Conservation (phyloP, 2,113 vertebrate genomes). For the Butorides virescens region DNA sequence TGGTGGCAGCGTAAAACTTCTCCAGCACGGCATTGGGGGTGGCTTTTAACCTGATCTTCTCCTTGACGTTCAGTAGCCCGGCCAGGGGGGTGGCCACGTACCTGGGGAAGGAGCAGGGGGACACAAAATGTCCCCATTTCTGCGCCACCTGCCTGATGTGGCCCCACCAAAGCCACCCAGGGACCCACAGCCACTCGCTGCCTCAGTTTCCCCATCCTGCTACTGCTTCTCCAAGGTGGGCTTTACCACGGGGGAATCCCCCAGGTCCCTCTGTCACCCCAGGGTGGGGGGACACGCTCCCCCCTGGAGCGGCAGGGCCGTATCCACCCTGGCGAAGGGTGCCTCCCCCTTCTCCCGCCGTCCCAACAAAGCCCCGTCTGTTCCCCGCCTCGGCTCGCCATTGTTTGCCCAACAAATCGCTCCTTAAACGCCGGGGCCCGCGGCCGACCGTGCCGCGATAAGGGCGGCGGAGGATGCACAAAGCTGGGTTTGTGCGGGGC, state of each 20-base stretch:
- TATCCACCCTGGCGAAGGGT: rapidly evolving
- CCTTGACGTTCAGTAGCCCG: slow-evolving; percentile 84
- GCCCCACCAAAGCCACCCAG: neutral
- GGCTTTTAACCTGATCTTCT: slow-evolving; percentile 83
- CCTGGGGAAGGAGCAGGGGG: slow-evolving; percentile 5
- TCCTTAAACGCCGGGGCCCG: neutral
- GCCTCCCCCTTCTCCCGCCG: neutral
- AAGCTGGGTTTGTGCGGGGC: neutral
- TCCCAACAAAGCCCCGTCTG: slow-evolving; percentile 33
- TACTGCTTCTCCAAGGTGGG: neutral
- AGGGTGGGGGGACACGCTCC: neutral
- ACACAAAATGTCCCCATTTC: rapidly evolving
- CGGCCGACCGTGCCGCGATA: neutral
- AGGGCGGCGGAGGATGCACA: neutral
- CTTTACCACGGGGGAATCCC: neutral
- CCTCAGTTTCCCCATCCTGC: neutral
- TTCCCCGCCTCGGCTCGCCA: neutral
- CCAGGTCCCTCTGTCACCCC: neutral
- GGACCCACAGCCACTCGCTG: neutral
- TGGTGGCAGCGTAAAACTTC: slow-evolving; percentile 78
- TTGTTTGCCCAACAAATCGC: slow-evolving; percentile 13
- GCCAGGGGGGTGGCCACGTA: slow-evolving; percentile 85
- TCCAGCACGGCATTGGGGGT: slow-evolving; percentile 83
- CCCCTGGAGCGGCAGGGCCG: rapidly evolving
- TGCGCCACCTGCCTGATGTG: rapidly evolving